Evolutionary conservation across 2,797 vertebrate genomes (phyloP).

Genomic region (Champsocephalus gunnari): DNA sequence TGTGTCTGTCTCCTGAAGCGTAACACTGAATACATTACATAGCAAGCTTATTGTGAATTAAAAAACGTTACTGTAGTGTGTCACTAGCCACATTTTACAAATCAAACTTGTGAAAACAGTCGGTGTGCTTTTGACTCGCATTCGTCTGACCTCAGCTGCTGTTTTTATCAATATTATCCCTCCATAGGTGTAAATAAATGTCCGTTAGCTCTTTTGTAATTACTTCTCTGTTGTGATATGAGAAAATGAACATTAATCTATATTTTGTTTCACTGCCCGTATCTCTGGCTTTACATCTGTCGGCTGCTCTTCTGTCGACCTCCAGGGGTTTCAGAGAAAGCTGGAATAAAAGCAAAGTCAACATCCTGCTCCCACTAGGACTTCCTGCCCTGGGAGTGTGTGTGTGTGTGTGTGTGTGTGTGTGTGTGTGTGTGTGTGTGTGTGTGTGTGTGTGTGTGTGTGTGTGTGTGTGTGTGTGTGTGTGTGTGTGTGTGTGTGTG

Average conservation of each 20-base stretch:
- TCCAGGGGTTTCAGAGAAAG: conserved; percentile 51
- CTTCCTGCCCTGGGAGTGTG: conserved; percentile 56
- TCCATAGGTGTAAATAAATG: conserved; percentile 17
- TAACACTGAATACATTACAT: not conserved
- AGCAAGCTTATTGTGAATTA: not conserved
- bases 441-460: too few species aligned
- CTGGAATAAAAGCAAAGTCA: conserved; percentile 78
- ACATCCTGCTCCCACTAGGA: conserved; percentile 77
- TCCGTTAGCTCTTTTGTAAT: conserved; percentile 30
- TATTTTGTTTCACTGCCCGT: conserved; percentile 25
- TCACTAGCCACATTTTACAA: not conserved
- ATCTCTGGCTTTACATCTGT: conserved; percentile 54
- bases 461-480: too few species aligned
- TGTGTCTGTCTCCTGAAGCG: not conserved
- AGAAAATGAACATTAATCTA: conserved; percentile 37
- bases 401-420: not conserved
- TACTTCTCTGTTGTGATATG: conserved; percentile 20
- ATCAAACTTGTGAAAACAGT: not conserved
- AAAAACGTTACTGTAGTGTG: not conserved
- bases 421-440: too few species aligned
- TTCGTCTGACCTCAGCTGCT: not conserved
- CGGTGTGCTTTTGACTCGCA: not conserved
- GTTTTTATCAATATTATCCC: not conserved
- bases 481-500: not conserved
- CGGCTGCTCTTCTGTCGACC: conserved; percentile 48